Evolutionary conservation across 53 echinoderm and acorn worm genomes (phyloP), one percentile per base, ranked within the genome.

Genomic region (Antedon mediterranea): DNA sequence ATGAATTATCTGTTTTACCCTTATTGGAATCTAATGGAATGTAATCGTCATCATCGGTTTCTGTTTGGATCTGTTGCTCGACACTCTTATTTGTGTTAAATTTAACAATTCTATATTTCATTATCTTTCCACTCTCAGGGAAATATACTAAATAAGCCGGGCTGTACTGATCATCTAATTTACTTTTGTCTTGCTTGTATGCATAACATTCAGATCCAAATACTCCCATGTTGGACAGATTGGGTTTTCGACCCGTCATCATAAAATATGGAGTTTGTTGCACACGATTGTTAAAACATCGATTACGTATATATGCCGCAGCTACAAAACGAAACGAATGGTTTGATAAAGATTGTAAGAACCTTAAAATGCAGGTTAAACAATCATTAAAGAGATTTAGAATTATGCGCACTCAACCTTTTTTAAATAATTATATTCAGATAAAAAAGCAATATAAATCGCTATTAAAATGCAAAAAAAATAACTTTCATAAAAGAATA

Each of bases 121-220:
- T 15, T 18, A 57, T 57, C 23, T 57, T 57, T 57, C 57, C 57
- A 57, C 57, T 57, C 23, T 57, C 20, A 18, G 57, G 57, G 23
- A 57, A 57, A 23, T 57, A 57, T 6, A 57, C 57, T 26, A 57
- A 57, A 57, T 57, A 57, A 57, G 57, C 57, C 9, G 23, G 57
- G 20, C 57, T 57, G 23, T 57, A 15, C 23, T 2, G 26, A 11
- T 57, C 57, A 57, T 15, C 57, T 23, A 23, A 18, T 57, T 57
- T 57, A 23, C 57, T 41, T 73, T 71, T 72, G 18, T 78, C 9
- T 43, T 34, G 0, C 28, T 74, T 74, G 28, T 74, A 84, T 14
- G 79, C 84, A 84, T 78, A 79, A 72, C 84, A 84, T 28, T 74
- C 75, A 32, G 84, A 74, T 29, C 79, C 84, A 79, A 84, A 28